Conservation (phyloP, 2,797 vertebrate genomes). For the Morus bassanus region DNA sequence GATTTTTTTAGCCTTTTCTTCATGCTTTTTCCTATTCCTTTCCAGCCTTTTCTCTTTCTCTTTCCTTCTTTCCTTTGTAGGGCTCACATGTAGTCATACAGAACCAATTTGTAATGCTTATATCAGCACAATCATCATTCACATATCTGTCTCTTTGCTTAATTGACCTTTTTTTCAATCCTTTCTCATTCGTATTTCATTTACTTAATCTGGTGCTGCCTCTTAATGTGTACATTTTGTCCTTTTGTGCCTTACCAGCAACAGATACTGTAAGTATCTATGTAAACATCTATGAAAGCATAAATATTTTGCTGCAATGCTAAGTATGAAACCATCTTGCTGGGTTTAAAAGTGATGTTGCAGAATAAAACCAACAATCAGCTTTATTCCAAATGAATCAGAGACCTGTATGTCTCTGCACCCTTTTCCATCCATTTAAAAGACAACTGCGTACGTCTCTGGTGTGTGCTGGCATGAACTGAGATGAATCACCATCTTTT, state of each 20-base stretch:
- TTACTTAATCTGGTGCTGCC: background rate
- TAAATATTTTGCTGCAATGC: background rate
- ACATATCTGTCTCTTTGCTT: background rate
- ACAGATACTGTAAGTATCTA: background rate
- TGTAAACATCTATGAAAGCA: background rate
- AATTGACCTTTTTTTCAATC: background rate
- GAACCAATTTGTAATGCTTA: background rate
- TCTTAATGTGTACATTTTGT: background rate
- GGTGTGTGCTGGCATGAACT: background rate
- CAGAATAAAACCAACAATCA: background rate
- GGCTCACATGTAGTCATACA: background rate
- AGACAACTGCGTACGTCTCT: background rate
- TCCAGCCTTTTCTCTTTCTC: background rate
- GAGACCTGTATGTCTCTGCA: background rate
- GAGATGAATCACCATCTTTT: background rate
- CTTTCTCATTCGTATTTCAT: background rate
- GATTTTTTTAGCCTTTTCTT: background rate
- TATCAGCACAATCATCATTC: fast-evolving
- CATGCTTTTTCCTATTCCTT: background rate
- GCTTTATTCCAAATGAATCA: background rate
- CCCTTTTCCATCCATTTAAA: background rate
- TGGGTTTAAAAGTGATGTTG: background rate
- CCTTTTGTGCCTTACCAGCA: background rate
- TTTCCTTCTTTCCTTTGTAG: background rate
- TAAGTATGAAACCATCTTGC: background rate